Percentiles rank a stretch among this genome's conserved stretches.
These are phyloP conservation scores for Phalacrocorax carbo DNA, from an alignment of 2,113 vertebrate genomes.

Conservation along the genomic window DNA sequence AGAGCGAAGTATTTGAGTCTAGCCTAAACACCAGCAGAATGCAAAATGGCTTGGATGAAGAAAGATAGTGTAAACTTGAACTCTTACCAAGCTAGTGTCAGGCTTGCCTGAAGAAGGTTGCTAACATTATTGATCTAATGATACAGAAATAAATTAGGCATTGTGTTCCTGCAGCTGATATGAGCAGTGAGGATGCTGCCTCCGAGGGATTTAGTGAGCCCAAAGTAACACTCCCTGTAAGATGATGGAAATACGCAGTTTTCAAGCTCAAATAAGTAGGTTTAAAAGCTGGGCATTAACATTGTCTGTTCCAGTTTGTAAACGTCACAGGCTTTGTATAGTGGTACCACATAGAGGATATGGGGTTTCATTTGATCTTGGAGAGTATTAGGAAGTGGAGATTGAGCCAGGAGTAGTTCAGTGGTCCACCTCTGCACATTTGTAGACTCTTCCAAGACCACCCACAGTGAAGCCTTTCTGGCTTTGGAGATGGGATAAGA, in stretches of 20 bases:
- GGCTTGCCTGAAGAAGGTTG: not conserved
- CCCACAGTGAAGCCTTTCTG: not conserved
- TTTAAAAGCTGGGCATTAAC: not conserved
- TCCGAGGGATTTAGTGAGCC: not conserved
- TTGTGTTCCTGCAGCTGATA: not conserved
- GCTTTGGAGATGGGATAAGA: not conserved
- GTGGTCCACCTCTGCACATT: not conserved
- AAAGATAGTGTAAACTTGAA: not conserved
- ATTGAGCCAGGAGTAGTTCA: not conserved
- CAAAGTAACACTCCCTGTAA: not conserved
- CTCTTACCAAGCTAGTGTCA: not conserved
- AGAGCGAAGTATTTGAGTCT: not conserved
- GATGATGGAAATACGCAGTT: not conserved
- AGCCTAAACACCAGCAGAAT: conserved; percentile 1
- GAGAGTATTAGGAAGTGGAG: not conserved
- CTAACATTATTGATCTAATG: not conserved
- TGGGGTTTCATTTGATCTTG: not conserved
- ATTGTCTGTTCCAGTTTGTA: not conserved
- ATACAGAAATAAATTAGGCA: not conserved
- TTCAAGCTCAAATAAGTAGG: not conserved
- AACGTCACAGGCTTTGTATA: not conserved
- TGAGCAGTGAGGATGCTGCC: not conserved
- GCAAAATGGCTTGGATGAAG: not conserved
- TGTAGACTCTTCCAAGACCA: not conserved
- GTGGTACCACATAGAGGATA: not conserved